Percentiles rank a stretch among this genome's conserved stretches.
Conservation (phyloP, 2,888 invertebrate genomes). For the Leucania comma region DNA sequence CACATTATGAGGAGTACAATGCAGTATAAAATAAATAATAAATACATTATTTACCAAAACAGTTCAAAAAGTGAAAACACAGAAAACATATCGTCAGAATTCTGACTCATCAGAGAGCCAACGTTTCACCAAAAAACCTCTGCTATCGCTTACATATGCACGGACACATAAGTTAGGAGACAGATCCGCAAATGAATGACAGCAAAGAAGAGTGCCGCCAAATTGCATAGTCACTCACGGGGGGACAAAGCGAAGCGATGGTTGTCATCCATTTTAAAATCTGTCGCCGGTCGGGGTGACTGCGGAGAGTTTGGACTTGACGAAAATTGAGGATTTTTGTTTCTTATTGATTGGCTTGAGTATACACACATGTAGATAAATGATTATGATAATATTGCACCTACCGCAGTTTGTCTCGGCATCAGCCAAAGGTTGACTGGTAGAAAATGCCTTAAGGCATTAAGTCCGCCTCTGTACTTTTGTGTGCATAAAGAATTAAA, state of each 20-base stretch:
- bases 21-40: no score
- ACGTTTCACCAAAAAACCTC: conserved; percentile 23
- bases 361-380: no score
- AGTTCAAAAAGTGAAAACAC: neutral
- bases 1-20: no score
- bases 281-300: conserved; percentile 66
- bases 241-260: conserved; percentile 82
- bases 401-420: no score
- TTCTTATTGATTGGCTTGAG: neutral
- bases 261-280: conserved; percentile 89
- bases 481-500: no score
- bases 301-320: conserved; percentile 34
- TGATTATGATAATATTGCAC: no score
- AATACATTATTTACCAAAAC: no score
- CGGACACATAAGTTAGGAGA: conserved; percentile 63
- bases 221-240: conserved; percentile 85
- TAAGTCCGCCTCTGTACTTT: no score
- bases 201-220: conserved; percentile 71
- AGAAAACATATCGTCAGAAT: neutral
- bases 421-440: no score
- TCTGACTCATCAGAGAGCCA: conserved; percentile 23
- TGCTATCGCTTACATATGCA: conserved; percentile 36
- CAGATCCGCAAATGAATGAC: conserved; percentile 69
- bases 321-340: neutral
- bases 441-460: no score